Evolutionary conservation across 2,797 vertebrate genomes (phyloP).

Genomic region (Gadopsis bispinosus): DNA sequence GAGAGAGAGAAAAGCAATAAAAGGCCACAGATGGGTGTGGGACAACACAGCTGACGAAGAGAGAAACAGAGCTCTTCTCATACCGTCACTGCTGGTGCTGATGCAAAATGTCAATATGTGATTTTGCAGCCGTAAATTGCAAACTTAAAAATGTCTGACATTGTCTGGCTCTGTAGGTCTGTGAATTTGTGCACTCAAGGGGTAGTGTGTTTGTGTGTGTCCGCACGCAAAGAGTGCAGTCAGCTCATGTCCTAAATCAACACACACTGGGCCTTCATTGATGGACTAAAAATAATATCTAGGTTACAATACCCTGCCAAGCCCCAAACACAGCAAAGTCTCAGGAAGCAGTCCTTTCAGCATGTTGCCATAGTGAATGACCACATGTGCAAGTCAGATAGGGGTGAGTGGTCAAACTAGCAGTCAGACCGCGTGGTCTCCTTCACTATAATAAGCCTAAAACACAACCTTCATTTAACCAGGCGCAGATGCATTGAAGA

Average conservation of each 20-base stretch:
- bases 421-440: slow-evolving; percentile 76
- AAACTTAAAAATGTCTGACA: slow-evolving; percentile 26
- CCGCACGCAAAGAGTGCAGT: slow-evolving; percentile 34
- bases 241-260: slow-evolving; percentile 74
- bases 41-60: slow-evolving; percentile 75
- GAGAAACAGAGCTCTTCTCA: slow-evolving; percentile 75
- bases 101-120: slow-evolving; percentile 28
- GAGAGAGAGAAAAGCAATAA: slow-evolving; percentile 71
- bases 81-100: slow-evolving; percentile 63
- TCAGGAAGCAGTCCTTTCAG: slow-evolving; percentile 79
- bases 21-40: slow-evolving; percentile 76
- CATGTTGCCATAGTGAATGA: slow-evolving; percentile 69
- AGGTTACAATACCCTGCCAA: slow-evolving; percentile 79
- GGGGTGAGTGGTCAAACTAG: slow-evolving; percentile 79
- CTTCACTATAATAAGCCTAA: slow-evolving; percentile 78
- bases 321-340: slow-evolving; percentile 80
- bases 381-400: slow-evolving; percentile 78
- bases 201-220: slow-evolving; percentile 19
- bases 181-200: slow-evolving; percentile 39
- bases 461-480: slow-evolving; percentile 78
- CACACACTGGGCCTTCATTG: slow-evolving; percentile 65
- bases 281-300: slow-evolving; percentile 85
- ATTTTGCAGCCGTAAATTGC: slow-evolving; percentile 28
- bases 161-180: slow-evolving; percentile 17
- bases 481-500: slow-evolving; percentile 74